Percentiles rank a stretch among this genome's conserved stretches.
These are phyloP conservation scores for Liopterus haemorrhoidalis DNA, from an alignment of 2,888 invertebrate genomes.

Conservation along the genomic window DNA sequence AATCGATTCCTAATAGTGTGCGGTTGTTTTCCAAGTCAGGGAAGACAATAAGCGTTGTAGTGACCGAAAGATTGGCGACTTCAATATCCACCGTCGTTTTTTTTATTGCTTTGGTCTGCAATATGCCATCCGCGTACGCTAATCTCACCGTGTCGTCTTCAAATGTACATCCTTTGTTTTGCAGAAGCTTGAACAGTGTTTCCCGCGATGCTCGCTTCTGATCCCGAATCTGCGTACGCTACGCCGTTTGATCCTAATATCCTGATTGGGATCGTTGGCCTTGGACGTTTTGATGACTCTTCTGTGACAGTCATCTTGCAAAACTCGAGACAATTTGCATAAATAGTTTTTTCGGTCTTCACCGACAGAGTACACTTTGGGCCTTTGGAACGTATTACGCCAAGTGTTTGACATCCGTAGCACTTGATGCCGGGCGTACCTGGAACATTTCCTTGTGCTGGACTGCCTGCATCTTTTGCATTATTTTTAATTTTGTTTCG, in stretches of 20 bases:
- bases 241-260: constrained; percentile 5
- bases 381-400: constrained; percentile 1
- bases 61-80: neutral
- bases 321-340: neutral
- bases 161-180: constrained; percentile 6
- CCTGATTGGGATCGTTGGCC: constrained; percentile 3
- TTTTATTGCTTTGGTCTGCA: neutral
- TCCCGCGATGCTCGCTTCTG: constrained; percentile 9
- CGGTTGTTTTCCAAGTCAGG: neutral
- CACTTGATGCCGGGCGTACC: neutral
- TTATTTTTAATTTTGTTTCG: constrained; percentile 2
- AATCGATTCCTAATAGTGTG: constrained; percentile 4
- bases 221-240: constrained; percentile 8
- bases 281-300: too few species aligned
- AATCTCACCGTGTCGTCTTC: neutral
- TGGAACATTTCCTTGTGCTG: constrained; percentile 1
- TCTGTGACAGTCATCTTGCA: neutral
- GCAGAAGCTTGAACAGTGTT: constrained; percentile 1
- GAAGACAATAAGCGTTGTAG: neutral
- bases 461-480: neutral
- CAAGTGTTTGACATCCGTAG: constrained; percentile 7
- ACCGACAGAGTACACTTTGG: too few species aligned
- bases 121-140: constrained; percentile 2
- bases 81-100: constrained; percentile 3
- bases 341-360: too few species aligned